Conservation (phyloP, 2,113 vertebrate genomes). For the Bucco capensis region DNA sequence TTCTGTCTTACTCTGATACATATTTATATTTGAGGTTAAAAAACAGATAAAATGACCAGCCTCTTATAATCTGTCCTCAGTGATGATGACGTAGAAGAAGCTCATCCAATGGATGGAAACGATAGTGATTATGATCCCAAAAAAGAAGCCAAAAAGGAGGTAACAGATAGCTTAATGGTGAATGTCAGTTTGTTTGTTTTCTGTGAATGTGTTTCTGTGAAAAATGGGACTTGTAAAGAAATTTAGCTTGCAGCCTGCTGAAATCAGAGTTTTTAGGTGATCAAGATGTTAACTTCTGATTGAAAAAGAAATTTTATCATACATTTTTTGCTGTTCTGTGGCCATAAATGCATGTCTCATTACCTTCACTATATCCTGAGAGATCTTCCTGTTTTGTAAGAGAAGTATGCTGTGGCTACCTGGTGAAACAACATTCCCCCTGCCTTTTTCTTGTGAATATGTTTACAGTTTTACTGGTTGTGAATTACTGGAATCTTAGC, state of each 20-base stretch:
- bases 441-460: not conserved
- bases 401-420: not conserved
- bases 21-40: not conserved
- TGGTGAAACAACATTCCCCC: not conserved
- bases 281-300: not conserved
- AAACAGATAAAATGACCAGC: not conserved
- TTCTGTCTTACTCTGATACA: not conserved
- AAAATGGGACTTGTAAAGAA: not conserved
- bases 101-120: constrained; percentile 87
- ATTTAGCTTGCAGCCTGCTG: not conserved
- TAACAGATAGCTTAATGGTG: constrained; percentile 67
- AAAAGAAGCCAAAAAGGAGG: constrained; percentile 97
- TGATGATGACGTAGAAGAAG: constrained; percentile 92
- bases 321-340: not conserved
- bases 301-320: not conserved
- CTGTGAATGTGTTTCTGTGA: not conserved
- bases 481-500: not conserved
- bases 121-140: constrained; percentile 98
- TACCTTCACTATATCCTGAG: not conserved
- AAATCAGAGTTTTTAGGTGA: not conserved
- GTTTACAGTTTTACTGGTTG: not conserved
- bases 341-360: not conserved
- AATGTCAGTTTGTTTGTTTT: constrained; percentile 51
- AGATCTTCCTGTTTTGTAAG: not conserved
- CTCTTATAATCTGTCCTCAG: constrained; percentile 71